These are phyloP conservation scores for Plotosus lineatus DNA, from an alignment of 2,113 vertebrate species.

Conservation along the genomic window DNA sequence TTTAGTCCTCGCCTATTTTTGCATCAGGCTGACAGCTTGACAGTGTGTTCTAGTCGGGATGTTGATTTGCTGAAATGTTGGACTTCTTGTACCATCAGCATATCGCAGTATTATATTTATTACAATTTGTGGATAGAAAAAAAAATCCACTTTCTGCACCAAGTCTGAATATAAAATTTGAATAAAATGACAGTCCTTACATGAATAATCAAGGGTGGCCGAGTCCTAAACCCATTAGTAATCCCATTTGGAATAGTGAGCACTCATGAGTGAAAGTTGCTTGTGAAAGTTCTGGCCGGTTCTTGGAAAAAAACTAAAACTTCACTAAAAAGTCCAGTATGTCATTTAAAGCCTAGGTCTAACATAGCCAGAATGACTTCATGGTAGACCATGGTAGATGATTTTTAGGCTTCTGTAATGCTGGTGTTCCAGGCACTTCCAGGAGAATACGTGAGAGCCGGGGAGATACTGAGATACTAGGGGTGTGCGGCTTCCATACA, in stretches of 20 bases:
- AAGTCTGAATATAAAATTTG: constrained; percentile 3
- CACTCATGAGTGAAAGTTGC: no score
- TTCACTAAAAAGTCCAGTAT: no score
- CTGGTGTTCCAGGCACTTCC: no score
- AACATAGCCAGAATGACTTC: no score
- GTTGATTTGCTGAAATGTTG: constrained; percentile 40
- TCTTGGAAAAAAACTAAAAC: no score
- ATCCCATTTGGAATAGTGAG: background rate
- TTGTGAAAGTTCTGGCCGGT: background rate
- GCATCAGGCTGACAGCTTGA: constrained; percentile 36
- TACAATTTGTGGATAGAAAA: background rate
- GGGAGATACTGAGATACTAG: no score
- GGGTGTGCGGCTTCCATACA: no score
- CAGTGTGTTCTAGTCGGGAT: constrained; percentile 29
- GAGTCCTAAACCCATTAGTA: background rate
- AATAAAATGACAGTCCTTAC: background rate
- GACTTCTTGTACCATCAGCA: constrained; percentile 31
- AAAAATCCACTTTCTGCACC: background rate
- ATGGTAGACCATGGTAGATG: no score
- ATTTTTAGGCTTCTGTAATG: no score
- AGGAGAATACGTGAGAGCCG: no score
- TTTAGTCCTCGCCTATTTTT: constrained; percentile 37
- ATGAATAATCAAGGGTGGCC: background rate
- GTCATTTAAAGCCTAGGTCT: no score
- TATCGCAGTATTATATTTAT: constrained; percentile 18